Evolutionary conservation across 2,888 invertebrate genomes (phyloP).

Genomic region (Stenolophus ochropezus): DNA sequence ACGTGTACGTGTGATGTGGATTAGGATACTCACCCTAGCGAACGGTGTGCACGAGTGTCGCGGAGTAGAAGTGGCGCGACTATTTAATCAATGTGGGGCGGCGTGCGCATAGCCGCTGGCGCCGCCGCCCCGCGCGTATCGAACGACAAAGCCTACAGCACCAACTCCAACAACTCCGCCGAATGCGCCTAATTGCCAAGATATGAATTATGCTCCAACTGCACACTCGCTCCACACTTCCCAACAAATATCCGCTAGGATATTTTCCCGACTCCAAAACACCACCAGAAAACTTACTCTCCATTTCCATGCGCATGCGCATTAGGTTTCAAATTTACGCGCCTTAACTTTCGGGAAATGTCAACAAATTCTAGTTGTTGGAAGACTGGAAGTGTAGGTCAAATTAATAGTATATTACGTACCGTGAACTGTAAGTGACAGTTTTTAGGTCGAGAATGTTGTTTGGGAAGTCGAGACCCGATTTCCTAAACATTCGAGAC

Average conservation of each 20-base stretch:
- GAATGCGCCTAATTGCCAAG: not conserved
- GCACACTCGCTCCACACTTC: not conserved
- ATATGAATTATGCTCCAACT: not conserved
- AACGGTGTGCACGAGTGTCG: slow-evolving; percentile 47
- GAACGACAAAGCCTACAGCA: not conserved
- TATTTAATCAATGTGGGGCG: slow-evolving; percentile 48
- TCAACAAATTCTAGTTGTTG: no score
- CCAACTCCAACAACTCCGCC: not conserved
- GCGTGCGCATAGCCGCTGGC: slow-evolving; percentile 33
- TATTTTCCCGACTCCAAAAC: not conserved
- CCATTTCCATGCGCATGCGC: no score
- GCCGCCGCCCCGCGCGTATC: slow-evolving; percentile 13
- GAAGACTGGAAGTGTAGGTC: no score
- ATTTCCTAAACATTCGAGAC: no score
- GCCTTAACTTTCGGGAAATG: no score
- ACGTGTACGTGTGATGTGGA: not conserved
- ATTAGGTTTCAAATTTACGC: not conserved
- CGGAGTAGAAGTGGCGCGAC: slow-evolving; percentile 5
- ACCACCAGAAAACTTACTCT: not conserved
- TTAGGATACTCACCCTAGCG: slow-evolving; percentile 46
- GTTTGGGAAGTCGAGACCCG: no score
- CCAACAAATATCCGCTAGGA: not conserved
- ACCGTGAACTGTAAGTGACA: no score
- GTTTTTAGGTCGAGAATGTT: no score
- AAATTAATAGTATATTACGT: no score